Base-by-base conservation (phyloP, 2,888 invertebrate species). In the Gymnoscelis rufifasciata region DNA sequence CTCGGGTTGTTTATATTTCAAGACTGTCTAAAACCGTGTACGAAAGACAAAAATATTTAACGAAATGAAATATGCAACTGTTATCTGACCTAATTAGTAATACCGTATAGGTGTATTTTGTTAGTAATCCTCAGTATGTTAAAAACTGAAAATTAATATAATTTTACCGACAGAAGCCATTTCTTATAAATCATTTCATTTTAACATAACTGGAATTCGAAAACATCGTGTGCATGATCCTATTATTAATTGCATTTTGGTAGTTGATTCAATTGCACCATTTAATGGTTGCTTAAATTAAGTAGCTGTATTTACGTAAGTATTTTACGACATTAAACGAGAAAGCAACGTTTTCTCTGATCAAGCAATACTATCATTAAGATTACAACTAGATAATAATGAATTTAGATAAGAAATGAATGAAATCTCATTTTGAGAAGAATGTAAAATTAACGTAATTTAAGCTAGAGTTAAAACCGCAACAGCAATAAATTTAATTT, bases 401-500 rank as follows among this genome's bases (percentile, higher is more conserved):
- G 67, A 74, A 70, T 73, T 68, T 81, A 78, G 74, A 47, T 83
- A 83, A 81, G 72, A 59, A 56, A 64, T 29, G 62, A 78, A 75
- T n/a, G 77, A 84, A 83, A 84, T 84, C 84, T 84, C 84, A 83
- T 76, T 81, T 81, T 80, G 80, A 84, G 83, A 82, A 82, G 74
- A 77, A 71, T 83, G 79, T 83, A 81, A 78, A 78, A 80, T 81
- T 78, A 78, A 81, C 37, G 63, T 62, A 71, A 72, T 70, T 66
- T 51, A 43, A 52, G 45, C 37, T 41, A 50, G 37, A 23, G 30
- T 33, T 57, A 74, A 75, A 73, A 78, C 79, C 82, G 84, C 87
- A 72, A 84, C 86, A 88, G 88, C 87, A 88, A 88, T 88, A 88
- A 87, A 47, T 84, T 83, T 83, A n/a, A 86, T 84, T 84, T 88